Conservation (phyloP, 2,888 invertebrate species). For the Spatulosminthurus flaviceps region DNA sequence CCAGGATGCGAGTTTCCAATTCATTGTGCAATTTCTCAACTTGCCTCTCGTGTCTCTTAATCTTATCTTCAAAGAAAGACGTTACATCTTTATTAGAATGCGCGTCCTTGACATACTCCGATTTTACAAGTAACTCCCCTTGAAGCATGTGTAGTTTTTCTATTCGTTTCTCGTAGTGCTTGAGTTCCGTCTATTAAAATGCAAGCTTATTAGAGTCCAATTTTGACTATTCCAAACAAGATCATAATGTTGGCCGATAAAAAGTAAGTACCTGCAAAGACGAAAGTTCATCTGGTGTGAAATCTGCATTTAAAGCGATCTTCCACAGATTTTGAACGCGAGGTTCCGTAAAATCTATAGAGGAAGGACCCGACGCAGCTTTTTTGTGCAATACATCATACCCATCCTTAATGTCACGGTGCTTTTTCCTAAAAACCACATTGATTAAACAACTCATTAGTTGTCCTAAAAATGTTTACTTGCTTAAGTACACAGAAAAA, state of each 20-base stretch:
- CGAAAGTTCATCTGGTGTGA: conserved; percentile 81
- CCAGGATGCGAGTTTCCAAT: conserved; percentile 79
- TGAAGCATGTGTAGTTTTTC: conserved; percentile 84
- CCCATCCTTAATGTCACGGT: conserved; percentile 79
- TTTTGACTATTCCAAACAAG: no score
- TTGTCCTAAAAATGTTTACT: no score
- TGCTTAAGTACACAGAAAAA: no score
- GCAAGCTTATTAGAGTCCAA: no score
- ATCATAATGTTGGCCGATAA: no score
- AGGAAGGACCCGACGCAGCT: conserved; percentile 80
- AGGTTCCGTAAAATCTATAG: conserved; percentile 88
- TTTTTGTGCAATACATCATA: conserved; percentile 80
- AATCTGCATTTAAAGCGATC: conserved; percentile 80
- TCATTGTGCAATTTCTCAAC: conserved; percentile 86
- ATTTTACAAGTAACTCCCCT: conserved; percentile 73
- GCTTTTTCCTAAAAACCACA: conserved; percentile 75
- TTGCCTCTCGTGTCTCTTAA: conserved; percentile 84
- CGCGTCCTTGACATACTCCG: conserved; percentile 51
- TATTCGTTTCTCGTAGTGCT: conserved; percentile 86
- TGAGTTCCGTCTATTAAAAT: conserved; percentile 77
- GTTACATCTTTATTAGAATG: conserved; percentile 62
- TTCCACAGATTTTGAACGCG: conserved; percentile 91
- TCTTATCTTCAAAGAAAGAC: conserved; percentile 75
- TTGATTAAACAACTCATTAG: no score
- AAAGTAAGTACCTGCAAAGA: conserved; percentile 88